Conservation (phyloP, 2,113 vertebrate species). For the Pristiophorus japonicus region DNA sequence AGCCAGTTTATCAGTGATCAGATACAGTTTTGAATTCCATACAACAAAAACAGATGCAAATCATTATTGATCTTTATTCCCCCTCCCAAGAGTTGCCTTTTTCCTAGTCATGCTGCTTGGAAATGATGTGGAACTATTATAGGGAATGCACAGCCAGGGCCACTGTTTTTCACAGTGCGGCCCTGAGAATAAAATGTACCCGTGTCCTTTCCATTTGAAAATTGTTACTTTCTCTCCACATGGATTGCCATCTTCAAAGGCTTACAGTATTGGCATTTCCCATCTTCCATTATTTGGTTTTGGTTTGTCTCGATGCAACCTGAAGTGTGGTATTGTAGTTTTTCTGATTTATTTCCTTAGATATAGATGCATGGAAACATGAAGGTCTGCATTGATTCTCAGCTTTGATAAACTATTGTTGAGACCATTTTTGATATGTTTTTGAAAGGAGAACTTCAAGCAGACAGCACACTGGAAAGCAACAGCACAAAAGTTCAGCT, state of each 20-base stretch:
- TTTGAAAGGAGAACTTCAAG: not conserved
- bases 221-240: not conserved
- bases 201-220: not conserved
- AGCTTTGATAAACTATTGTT: not conserved
- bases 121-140: not conserved
- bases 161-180: not conserved
- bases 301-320: not conserved
- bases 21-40: too few species aligned
- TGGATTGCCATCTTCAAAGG: not conserved
- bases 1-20: not conserved
- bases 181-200: not conserved
- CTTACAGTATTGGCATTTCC: not conserved
- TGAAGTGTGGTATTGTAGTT: not conserved
- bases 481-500: not conserved
- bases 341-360: not conserved
- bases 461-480: not conserved
- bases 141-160: not conserved
- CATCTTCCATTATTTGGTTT: not conserved
- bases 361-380: not conserved
- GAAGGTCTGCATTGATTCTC: not conserved
- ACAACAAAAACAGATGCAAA: not conserved
- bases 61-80: not conserved
- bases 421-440: not conserved
- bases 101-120: not conserved
- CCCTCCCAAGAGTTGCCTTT: not conserved